Base-by-base conservation (phyloP, 2,888 invertebrate species). In the Spicauda simplicius region DNA sequence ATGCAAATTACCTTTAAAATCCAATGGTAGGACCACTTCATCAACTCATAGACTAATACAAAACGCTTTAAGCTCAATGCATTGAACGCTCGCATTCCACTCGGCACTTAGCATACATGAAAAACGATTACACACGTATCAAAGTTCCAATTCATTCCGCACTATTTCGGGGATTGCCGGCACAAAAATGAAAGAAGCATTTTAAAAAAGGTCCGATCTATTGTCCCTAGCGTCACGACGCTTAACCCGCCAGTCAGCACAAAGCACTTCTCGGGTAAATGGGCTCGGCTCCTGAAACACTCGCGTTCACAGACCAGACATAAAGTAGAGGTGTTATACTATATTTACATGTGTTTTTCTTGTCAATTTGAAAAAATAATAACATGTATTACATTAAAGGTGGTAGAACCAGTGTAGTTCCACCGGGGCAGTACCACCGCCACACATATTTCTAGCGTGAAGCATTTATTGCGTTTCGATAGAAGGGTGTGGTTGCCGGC, bases 201-300 rank as follows among this genome's bases (percentile, higher is more conserved):
- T 87, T 86, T 80, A 82, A 86, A 87, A 87, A 88, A 85, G 82
- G 83, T 84, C 81, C 80, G 71, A 77, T 79, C 82, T 71, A 87
- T 88, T 88, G 89, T 89, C 83, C 84, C 76, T 55, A 19, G 69
- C 74, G 83, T 80, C 77, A 80, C 81, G 77, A 77, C 82, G 86
- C 86, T 90, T 90, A 88, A 89, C 89, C 88, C 84, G 81, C 74
- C 83, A 84, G 85, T 76, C 82, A 78, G 75, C 81, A 87, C 86
- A 89, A 90, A 88, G 89, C 88, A 87, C 87, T 88, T 85, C 83
- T 85, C 82, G 88, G 86, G 86, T 85, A 87, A 90, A 88, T 87
- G 87, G 87, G 86, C 83, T 88, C 84, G 84, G 78, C 81, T 83
- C 71, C 80, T 85, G 82, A 85, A 87, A 84, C 85, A 82, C 66